Evolutionary conservation across 2,797 vertebrate species (phyloP).

Genomic region (Sebastes nivosus): DNA sequence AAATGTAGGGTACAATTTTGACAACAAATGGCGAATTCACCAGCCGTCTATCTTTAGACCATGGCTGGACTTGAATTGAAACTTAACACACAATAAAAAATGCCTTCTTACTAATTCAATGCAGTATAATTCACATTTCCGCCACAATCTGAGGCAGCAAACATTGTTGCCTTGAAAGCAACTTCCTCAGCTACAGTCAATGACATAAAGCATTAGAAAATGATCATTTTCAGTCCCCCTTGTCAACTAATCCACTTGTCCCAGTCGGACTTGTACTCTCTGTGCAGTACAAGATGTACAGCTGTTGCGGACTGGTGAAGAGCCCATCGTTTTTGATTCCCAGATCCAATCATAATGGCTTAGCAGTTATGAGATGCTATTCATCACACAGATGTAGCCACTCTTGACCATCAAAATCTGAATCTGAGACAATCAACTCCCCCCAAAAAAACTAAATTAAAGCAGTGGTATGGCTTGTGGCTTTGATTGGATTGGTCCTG

Average conservation of each 20-base stretch:
- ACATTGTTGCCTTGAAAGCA: not conserved
- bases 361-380: slow-evolving; percentile 61
- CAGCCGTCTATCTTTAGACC: not conserved
- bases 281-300: slow-evolving; percentile 16
- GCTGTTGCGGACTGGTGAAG: slow-evolving; percentile 34
- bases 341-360: slow-evolving; percentile 76
- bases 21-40: not conserved
- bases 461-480: slow-evolving; percentile 48
- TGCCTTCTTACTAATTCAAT: not conserved
- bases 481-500: slow-evolving; percentile 70
- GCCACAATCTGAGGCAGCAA: not conserved
- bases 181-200: not conserved
- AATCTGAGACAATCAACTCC: slow-evolving; percentile 45
- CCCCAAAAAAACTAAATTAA: slow-evolving; percentile 33
- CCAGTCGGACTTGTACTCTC: not conserved
- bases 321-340: slow-evolving; percentile 36
- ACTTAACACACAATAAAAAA: not conserved
- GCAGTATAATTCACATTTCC: not conserved
- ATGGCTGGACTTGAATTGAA: not conserved
- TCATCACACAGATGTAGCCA: slow-evolving; percentile 75
- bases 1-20: not conserved
- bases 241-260: slow-evolving; percentile 42
- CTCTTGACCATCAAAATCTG: slow-evolving; percentile 49
- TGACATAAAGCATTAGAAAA: slow-evolving; percentile 9
- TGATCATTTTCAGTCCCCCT: slow-evolving; percentile 46